Conservation (phyloP, 1,140 invertebrate species). For the Apolygus lucorum region DNA sequence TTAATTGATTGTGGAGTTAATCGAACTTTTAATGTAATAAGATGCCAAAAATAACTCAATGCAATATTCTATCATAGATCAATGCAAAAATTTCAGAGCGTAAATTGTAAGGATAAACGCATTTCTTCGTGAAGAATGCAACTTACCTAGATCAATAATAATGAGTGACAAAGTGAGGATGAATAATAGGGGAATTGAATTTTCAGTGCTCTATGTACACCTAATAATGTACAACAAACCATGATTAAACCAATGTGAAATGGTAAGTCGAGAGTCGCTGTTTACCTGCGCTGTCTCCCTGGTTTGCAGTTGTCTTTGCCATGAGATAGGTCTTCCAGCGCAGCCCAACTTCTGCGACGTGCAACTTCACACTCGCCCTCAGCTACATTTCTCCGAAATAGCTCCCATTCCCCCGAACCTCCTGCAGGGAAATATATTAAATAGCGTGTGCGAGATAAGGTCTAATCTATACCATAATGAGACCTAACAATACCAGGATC, state of each 20-base stretch:
- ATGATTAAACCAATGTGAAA: not conserved
- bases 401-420: conserved; percentile 33
- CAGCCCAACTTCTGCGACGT: conserved; percentile 71
- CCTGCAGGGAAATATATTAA: conserved; percentile 25
- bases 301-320: conserved; percentile 42
- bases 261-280: not conserved
- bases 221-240: not conserved
- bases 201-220: not conserved
- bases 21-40: too few relatives aligned
- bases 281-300: conserved; percentile 46
- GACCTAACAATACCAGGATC: conserved; percentile 13
- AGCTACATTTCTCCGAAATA: conserved; percentile 24
- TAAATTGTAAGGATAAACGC: not conserved
- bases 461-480: too few relatives aligned
- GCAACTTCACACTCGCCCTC: conserved; percentile 42
- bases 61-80: not conserved
- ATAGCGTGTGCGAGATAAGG: too few relatives aligned
- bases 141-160: too few relatives aligned
- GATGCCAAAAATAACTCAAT: not conserved
- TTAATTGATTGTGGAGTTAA: too few relatives aligned
- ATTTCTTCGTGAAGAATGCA: conserved; percentile 9
- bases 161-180: too few relatives aligned
- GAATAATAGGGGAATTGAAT: not conserved
- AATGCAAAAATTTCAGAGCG: not conserved
- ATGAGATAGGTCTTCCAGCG: conserved; percentile 51